Percentiles rank a stretch among this genome's conserved stretches.
Conservation (phyloP, 2,888 invertebrate genomes). For the Rhamnusium bicolor region DNA sequence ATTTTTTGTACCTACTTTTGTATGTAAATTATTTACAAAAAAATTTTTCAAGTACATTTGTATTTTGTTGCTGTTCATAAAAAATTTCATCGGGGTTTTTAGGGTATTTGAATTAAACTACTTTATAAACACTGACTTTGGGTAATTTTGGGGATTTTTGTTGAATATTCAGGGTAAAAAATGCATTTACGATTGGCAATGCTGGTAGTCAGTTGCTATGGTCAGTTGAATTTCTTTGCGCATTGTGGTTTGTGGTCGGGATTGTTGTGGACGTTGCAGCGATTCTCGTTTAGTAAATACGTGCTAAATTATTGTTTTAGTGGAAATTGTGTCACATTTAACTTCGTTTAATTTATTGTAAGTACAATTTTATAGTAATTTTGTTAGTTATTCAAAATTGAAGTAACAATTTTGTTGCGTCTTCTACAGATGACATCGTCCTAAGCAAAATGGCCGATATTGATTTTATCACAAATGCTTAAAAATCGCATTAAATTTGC, state of each 20-base stretch:
- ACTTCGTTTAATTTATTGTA: conserved; percentile 43
- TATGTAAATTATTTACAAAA: too few species aligned
- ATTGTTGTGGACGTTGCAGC: conserved; percentile 45
- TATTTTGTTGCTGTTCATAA: too few species aligned
- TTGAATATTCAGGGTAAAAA: too few species aligned
- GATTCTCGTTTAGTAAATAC: conserved; percentile 43
- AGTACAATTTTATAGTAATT: conserved; percentile 38
- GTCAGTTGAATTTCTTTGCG: conserved; percentile 47
- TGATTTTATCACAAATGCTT: conserved; percentile 61
- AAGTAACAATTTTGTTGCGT: background rate
- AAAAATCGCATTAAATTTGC: conserved; percentile 24
- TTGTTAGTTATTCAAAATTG: background rate
- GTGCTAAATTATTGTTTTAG: conserved; percentile 43
- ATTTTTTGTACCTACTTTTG: too few species aligned
- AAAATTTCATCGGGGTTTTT: too few species aligned
- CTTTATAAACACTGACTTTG: too few species aligned
- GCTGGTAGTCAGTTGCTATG: conserved; percentile 40
- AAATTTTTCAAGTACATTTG: too few species aligned
- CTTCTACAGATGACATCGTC: conserved; percentile 37
- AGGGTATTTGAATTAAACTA: too few species aligned
- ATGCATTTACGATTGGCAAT: conserved; percentile 16
- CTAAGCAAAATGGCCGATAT: conserved; percentile 68
- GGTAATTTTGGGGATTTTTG: too few species aligned
- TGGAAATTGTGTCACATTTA: conserved; percentile 49
- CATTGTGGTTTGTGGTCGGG: conserved; percentile 50